Evolutionary conservation across 2,888 invertebrate species (phyloP), one percentile per base, ranked within the genome.

Genomic region (Ormyrus thymus): DNA sequence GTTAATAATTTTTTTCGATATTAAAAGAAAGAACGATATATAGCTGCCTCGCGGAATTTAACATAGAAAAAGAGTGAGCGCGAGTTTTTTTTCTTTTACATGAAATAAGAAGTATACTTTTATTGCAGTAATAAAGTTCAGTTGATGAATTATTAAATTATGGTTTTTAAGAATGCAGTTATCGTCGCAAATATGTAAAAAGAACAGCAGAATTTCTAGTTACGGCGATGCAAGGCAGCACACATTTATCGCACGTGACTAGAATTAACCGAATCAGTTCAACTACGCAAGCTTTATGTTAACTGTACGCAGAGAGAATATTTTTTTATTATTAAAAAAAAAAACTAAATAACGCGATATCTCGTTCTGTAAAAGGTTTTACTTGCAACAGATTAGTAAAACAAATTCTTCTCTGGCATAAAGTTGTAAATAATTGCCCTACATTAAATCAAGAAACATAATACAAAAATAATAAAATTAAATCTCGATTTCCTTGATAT

Each of bases 201-300:
- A 6, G 56, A 59, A 53, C 56, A 55, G 56, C 13, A 71, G 11
- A 48, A 71, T 71, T 76, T 76, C 62, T 64, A 76, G 62, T 69
- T 76, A 53, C 1, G 55, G 45, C 15, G 48, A 55, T 55, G 13
- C 56, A 56, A 15, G 6, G 70, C 58, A 58, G 13, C 46, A 3
- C 9, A 29, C 53, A 43, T 61, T 68, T 46, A 69, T 61, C 61
- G 15, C 64, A 58, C 68, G 68, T 53, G 76, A 55, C 55, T 46
- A 13, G 50, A 71, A 71, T 77, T 51, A 51, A 77, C 4, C 9
- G 15, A 65, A 74, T 61, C 53, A 73, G 50, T 65, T 48, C 29
- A 50, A 56, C 2, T 65, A 45, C 8, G 50, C 48, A 58, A 51
- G 53, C 61, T 43, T 8, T 15, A 11, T 48, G n/a, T 48, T n/a